Evolutionary conservation across 2,113 vertebrate genomes (phyloP).

Genomic region (Motacilla tschutschensis): DNA sequence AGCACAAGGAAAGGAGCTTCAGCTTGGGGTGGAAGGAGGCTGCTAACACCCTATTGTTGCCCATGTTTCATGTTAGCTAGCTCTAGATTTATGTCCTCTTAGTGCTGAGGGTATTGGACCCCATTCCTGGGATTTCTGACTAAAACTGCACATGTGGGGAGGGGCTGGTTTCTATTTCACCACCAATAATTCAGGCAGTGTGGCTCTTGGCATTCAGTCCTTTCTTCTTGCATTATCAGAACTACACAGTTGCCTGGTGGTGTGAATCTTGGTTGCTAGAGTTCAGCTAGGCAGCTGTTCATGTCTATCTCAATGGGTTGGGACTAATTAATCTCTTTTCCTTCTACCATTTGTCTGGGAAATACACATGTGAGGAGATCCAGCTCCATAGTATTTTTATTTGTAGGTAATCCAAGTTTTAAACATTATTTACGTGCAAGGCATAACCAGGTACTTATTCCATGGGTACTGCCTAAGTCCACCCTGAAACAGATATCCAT

Average conservation of each 20-base stretch:
- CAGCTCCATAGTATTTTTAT: neutral
- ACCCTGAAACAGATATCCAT: neutral
- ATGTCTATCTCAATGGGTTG: neutral
- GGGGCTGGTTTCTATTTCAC: neutral
- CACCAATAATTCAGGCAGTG: neutral
- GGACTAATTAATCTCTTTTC: neutral
- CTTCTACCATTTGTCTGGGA: neutral
- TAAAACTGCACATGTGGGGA: neutral
- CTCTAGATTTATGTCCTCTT: neutral
- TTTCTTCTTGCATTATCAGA: neutral
- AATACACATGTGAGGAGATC: neutral
- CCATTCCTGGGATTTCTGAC: neutral
- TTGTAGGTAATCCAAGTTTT: neutral
- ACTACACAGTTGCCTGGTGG: neutral
- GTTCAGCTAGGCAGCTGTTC: neutral
- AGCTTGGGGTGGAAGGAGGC: neutral
- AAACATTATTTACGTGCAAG: neutral
- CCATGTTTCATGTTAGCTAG: neutral
- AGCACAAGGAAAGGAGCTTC: neutral
- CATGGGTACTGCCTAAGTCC: neutral
- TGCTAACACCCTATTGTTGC: neutral
- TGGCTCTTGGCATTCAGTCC: neutral
- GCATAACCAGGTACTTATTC: neutral
- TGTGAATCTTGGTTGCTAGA: neutral
- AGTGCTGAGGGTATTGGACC: neutral